Percentiles rank a stretch among this genome's conserved stretches.
Evolutionary conservation across 2,113 vertebrate species (phyloP).

Genomic region (Globicephala melas): DNA sequence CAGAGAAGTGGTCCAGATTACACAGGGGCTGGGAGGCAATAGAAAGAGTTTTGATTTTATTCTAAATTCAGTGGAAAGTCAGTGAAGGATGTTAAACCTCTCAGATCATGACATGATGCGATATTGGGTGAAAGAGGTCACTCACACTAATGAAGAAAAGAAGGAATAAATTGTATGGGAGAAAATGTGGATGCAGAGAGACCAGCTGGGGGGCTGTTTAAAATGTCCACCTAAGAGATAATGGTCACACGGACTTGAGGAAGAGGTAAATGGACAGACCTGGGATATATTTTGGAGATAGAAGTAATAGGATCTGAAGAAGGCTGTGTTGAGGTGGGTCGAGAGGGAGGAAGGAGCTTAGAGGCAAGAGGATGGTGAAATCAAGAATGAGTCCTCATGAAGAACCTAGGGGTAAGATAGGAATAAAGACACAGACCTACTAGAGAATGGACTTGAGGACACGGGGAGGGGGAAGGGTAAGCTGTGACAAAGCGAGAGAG

Average conservation of each 20-base stretch:
- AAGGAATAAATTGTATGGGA: neutral
- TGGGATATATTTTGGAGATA: neutral
- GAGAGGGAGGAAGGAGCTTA: fast-evolving
- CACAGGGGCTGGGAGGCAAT: neutral
- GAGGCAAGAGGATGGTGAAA: neutral
- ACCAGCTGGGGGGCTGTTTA: neutral
- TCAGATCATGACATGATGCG: neutral
- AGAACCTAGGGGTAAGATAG: too few relatives aligned
- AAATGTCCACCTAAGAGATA: neutral
- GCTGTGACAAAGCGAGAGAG: too few relatives aligned
- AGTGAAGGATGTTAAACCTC: neutral
- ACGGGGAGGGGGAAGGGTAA: too few relatives aligned
- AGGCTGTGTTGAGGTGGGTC: neutral
- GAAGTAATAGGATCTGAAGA: neutral
- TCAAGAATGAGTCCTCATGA: neutral
- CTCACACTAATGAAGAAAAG: neutral
- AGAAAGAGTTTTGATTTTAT: neutral
- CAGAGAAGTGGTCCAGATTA: fast-evolving
- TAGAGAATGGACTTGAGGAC: too few relatives aligned
- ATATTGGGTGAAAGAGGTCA: neutral
- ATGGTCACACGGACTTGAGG: neutral
- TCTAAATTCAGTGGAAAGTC: neutral
- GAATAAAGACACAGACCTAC: too few relatives aligned
- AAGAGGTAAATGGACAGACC: neutral
- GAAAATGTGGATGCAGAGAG: neutral